Evolutionary conservation across 2,888 invertebrate genomes (phyloP).

Genomic region (Clistopyga incitator): DNA sequence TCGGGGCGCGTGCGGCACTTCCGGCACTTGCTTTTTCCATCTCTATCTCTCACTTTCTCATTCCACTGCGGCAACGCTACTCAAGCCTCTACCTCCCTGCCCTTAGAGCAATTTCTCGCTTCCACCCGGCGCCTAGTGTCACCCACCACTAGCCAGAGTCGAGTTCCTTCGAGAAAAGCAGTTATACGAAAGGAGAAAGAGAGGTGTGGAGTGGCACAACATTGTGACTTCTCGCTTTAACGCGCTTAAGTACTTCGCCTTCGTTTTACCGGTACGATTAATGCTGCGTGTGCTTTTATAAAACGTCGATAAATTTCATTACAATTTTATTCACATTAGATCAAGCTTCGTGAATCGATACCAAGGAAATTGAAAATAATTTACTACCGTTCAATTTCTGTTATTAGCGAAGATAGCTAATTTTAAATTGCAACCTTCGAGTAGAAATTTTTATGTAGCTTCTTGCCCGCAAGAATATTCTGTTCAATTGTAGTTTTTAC

Average conservation of each 20-base stretch:
- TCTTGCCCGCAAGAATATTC: too few relatives aligned
- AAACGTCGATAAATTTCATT: not conserved
- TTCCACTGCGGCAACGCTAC: slow-evolving; percentile 8
- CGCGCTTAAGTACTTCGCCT: slow-evolving; percentile 76
- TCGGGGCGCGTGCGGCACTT: slow-evolving; percentile 61
- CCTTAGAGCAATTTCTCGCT: slow-evolving; percentile 40
- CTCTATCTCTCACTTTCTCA: slow-evolving; percentile 7
- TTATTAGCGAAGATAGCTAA: too few relatives aligned
- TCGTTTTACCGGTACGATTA: slow-evolving; percentile 68
- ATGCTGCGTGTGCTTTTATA: not conserved
- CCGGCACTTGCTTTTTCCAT: slow-evolving; percentile 10
- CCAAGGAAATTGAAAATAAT: too few relatives aligned
- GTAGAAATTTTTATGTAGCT: too few relatives aligned
- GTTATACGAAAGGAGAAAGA: slow-evolving; percentile 61
- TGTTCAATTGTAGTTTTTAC: too few relatives aligned
- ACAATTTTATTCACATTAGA: not conserved
- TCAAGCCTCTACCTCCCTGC: slow-evolving; percentile 5
- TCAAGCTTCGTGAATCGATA: not conserved
- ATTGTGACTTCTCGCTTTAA: slow-evolving; percentile 71
- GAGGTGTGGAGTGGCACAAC: slow-evolving; percentile 71
- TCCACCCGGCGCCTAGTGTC: slow-evolving; percentile 17
- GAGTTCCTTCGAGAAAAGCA: slow-evolving; percentile 59
- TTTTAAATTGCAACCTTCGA: too few relatives aligned
- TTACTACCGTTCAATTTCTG: too few relatives aligned
- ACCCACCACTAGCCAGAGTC: slow-evolving; percentile 31